phyloP scores from a whole-genome alignment of 2,797 vertebrate species.

The Alca torda region DNA sequence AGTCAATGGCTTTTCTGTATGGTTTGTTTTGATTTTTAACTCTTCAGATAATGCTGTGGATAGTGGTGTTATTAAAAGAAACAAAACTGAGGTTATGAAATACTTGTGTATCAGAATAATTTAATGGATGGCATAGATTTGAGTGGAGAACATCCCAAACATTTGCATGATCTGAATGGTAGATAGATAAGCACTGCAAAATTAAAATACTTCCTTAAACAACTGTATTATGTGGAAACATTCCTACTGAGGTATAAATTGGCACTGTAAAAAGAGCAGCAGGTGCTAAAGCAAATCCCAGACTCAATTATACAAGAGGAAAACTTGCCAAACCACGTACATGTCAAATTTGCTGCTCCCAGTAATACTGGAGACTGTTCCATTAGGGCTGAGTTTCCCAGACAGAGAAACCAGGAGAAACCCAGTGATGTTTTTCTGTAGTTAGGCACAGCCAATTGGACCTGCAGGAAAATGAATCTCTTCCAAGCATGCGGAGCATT shows the following conservation, averaged over 20 bases:
- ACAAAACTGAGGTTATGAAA: not conserved
- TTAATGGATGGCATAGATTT: not conserved
- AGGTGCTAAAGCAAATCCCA: conserved; percentile 37
- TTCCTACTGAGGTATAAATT: conserved; percentile 31
- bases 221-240: conserved; percentile 16
- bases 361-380: not conserved
- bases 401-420: not conserved
- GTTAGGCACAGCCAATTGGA: not conserved
- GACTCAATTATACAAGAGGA: not conserved
- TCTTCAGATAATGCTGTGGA: not conserved
- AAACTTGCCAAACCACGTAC: conserved; percentile 12
- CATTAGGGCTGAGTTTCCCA: not conserved
- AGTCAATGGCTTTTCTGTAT: not conserved
- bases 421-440: not conserved
- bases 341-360: not conserved
- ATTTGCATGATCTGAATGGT: not conserved
- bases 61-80: not conserved
- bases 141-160: not conserved
- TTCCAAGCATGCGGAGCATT: not conserved
- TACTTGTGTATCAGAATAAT: not conserved
- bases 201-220: conserved; percentile 26
- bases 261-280: conserved; percentile 1
- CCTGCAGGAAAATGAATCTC: not conserved
- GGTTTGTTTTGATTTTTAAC: not conserved
- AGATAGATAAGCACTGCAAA: not conserved